These are phyloP conservation scores for Drosophila ficusphila DNA, from an alignment of 1,140 invertebrate genomes.

Conservation along the genomic window DNA sequence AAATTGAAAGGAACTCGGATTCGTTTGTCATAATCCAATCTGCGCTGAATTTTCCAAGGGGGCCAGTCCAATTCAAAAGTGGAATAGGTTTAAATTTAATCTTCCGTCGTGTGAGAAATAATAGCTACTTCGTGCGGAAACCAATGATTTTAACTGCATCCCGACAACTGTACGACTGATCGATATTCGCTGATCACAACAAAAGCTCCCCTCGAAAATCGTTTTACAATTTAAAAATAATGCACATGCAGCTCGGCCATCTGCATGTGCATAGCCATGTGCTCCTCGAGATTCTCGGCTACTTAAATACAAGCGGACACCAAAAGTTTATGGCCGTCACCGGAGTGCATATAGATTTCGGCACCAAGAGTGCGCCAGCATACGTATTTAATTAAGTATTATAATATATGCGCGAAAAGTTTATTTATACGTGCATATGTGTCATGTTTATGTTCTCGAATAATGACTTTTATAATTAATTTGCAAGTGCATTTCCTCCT, in stretches of 20 bases:
- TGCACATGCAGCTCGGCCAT: conserved; percentile 62
- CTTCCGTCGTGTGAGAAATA: conserved; percentile 32
- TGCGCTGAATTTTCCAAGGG: conserved; percentile 22
- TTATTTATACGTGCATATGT: conserved; percentile 19
- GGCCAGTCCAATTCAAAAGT: conserved; percentile 21
- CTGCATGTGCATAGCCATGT: conserved; percentile 40
- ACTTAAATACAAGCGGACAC: conserved; percentile 30
- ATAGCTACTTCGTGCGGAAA: conserved; percentile 36
- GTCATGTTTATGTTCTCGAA: conserved; percentile 35
- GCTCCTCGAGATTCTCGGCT: conserved; percentile 40
- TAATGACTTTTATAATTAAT: conserved; percentile 47
- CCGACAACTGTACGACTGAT: conserved; percentile 74
- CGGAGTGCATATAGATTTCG: conserved; percentile 28
- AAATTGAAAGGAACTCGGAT: conserved; percentile 1
- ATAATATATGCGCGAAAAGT: conserved; percentile 15
- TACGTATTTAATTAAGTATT: conserved; percentile 48
- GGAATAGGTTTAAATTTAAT: conserved; percentile 48
- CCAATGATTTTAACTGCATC: conserved; percentile 66
- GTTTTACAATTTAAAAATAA: conserved; percentile 74
- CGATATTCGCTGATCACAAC: conserved; percentile 77
- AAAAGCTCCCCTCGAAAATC: conserved; percentile 62
- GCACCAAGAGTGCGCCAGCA: conserved; percentile 29
- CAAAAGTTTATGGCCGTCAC: conserved; percentile 48
- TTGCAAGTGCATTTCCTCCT: conserved; percentile 42
- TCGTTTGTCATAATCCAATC: conserved; percentile 36